phyloP scores from a whole-genome alignment of 2,113 vertebrate species.

The Illadopsis cleaveri region DNA sequence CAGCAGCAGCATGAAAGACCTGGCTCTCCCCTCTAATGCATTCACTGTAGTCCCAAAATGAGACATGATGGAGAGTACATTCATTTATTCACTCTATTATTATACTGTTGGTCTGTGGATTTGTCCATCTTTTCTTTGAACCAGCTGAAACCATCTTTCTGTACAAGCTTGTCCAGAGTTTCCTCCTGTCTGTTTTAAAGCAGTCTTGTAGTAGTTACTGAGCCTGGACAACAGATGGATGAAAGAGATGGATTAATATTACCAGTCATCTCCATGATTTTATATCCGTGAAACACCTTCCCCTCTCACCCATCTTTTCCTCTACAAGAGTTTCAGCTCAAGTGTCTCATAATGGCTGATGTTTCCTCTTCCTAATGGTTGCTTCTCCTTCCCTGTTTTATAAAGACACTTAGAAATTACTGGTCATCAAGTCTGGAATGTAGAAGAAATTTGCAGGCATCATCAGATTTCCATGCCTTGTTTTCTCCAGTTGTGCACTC shows the following conservation, averaged over 20 bases:
- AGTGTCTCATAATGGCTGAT: neutral
- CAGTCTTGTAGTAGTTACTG: neutral
- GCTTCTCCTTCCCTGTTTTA: neutral
- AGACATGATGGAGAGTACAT: neutral
- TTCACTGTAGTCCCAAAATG: neutral
- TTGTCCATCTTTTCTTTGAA: neutral
- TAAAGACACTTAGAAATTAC: neutral
- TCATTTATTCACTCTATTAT: neutral
- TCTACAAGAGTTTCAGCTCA: neutral
- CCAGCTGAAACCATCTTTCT: neutral
- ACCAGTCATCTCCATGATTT: neutral
- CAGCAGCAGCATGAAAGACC: neutral
- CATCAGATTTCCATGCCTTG: fast-evolving
- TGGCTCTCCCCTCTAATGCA: neutral
- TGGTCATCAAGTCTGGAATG: neutral
- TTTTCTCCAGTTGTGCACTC: neutral
- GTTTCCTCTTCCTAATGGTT: neutral
- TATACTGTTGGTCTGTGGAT: neutral
- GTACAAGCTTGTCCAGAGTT: neutral
- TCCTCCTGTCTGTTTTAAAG: neutral
- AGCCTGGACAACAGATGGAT: neutral
- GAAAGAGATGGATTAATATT: neutral
- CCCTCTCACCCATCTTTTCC: neutral
- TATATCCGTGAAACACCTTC: neutral
- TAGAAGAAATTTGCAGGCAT: neutral